Evolutionary conservation across 2,888 invertebrate genomes (phyloP), one percentile per base, ranked within the genome.

Genomic region (Lasioglossum oenotherae): DNA sequence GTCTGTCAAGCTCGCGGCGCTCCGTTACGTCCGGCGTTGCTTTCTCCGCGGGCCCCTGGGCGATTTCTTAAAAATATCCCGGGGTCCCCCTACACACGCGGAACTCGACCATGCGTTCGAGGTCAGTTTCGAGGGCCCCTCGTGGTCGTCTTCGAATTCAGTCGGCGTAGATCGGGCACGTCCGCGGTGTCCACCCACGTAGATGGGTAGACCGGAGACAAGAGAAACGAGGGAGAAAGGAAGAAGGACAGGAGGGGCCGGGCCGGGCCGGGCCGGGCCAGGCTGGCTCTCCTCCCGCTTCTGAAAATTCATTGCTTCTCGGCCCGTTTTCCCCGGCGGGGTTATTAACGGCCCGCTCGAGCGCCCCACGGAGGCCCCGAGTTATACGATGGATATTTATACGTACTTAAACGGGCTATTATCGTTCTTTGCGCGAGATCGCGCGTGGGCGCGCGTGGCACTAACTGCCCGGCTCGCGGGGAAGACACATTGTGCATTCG

Each of bases 401-500:
- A 86, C 80, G 82, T 83, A 80, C 84, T 89, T 89, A 87, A 84
- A 73, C 82, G 82, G 76, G 78, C 88, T 84, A 88, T 88, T 88
- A 88, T 89, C 85, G 78, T 85, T 81, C 79, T 76, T 80, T 77
- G 85, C 77, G 83, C 84, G 88, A 81, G 84, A 87, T 87, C 44
- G 83, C 81, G 88, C 84, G 88, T 87, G 84, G 85, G 89, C 87
- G 89, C 80, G 78, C 73, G 84, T 82, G 87, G 86, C 84, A 87
- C 74, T 84, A 82, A 87, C 78, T 74, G 86, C 78, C 53, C 83
- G 38, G 35, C 83, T 85, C 19, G 81, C 77, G 74, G 78, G 78
- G 74, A 80, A 67, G 86, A 81, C 71, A 64, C 71, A 74, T 80
- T 75, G 38, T 57, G 71, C 77, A 74, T 78, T 82, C 76, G 80